Base-by-base conservation (phyloP, 92 coral and sea anemone genomes). In the Palythoa caribaeorum region DNA sequence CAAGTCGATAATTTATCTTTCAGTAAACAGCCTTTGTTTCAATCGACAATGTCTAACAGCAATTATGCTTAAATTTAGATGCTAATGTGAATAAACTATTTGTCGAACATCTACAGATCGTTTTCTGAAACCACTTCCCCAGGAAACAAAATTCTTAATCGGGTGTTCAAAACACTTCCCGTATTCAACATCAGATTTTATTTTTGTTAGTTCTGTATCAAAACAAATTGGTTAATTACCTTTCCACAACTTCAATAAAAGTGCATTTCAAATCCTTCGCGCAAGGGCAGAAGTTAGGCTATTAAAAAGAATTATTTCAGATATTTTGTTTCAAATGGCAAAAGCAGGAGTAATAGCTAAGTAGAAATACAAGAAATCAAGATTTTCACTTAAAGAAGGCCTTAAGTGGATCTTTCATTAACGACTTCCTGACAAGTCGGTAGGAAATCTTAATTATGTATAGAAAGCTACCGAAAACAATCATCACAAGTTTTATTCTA, bases 1-100 rank as follows among this genome's bases (percentile, higher is more conserved):
- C 50, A 54, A 57, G 83, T 38, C 48, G 70, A 78, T 78, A 78
- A 78, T 54, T 44, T 60, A 12, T 78, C 55, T 12, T 20, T 28
- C 51, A 55, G 51, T 78, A 78, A 78, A 78, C 83, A 78, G 53
- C 35, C 68, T 78, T 78, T 78, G 83, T 78, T 78, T 52, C 52
- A 5, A 28, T 9, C 37, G n/a, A 78, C 44, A 54, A 44, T 54
- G 57, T 5, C 39, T 39, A 39, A 60, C 37, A 79, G 73, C 66
- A 60, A 38, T 79, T 62, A 8, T 20, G 73, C 59, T 16, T 51
- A 20, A 50, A 40, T 79, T 11, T 17, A 79, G 37, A 7, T 59
- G 53, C 84, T 16, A 79, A 48, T 44, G 53, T 9, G 12, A n/a
- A 47, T 74, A 5, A 44, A 21, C 38, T 21, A 17, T 48, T 3